Percentiles rank a stretch among this genome's conserved stretches.
Evolutionary conservation across 2,888 invertebrate species (phyloP).

Genomic region (Aphodius granarius): DNA sequence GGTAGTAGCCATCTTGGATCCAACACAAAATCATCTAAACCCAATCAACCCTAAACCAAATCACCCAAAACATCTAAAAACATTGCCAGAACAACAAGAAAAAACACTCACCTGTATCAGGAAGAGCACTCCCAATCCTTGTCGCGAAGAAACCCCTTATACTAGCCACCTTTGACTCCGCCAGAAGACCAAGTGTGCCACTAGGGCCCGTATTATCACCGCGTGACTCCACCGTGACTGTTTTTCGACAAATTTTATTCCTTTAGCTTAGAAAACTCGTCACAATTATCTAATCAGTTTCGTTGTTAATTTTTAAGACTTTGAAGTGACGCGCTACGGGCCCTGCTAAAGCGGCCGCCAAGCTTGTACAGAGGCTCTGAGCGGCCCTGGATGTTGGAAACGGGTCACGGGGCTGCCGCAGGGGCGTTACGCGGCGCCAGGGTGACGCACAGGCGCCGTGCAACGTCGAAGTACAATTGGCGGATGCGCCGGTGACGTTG

Average conservation of each 20-base stretch:
- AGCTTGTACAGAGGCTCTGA: not conserved
- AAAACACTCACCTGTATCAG: constrained; percentile 68
- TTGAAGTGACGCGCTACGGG: not conserved
- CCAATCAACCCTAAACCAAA: constrained; percentile 7
- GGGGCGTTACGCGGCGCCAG: not conserved
- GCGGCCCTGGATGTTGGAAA: not conserved
- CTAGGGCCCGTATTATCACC: constrained; percentile 42
- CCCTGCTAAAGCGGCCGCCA: not conserved
- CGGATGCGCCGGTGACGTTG: not conserved
- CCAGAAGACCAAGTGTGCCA: constrained; percentile 65
- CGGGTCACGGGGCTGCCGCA: not conserved
- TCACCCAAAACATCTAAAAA: not conserved
- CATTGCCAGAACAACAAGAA: not conserved
- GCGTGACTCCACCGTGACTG: constrained; percentile 33
- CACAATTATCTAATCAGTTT: not conserved
- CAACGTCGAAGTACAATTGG: not conserved
- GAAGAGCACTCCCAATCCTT: constrained; percentile 68
- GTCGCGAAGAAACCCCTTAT: constrained; percentile 72
- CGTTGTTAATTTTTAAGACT: not conserved
- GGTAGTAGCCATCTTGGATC: not conserved
- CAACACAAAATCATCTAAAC: constrained; percentile 13
- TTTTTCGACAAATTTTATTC: not conserved
- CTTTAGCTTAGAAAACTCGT: not conserved
- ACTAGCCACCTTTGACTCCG: constrained; percentile 70
- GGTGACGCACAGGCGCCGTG: not conserved